Base-by-base conservation (phyloP, 92 coral and sea anemone genomes). In the Zoanthus sociatus region DNA sequence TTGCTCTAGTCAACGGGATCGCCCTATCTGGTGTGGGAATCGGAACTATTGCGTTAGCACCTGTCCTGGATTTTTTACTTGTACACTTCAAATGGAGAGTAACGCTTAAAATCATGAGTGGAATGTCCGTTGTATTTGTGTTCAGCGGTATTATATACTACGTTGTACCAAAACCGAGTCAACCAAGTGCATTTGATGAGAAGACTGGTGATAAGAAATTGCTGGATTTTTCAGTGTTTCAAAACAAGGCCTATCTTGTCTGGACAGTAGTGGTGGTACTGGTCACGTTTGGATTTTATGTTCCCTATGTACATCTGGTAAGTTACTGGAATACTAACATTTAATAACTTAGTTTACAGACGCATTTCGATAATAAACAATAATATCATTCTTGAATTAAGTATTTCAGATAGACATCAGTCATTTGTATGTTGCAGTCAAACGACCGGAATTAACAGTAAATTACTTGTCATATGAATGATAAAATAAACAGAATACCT, bases 1-100 rank as follows among this genome's bases (percentile, higher is more conserved):
- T 96, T 14, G 98, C 94, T 0, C 77, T 96, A 13, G 93, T 98
- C 51, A 94, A 95, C 87, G 99, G 99, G 6, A 86, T 96, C 31
- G 94, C 93, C 30, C 86, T 95, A 15, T 91, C 99, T 54, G 99
- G 99, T 53, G 94, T 93, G 18, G 99, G 99, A 63, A 90, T 93
- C 44, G 99, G 99, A 82, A 92, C 95, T 11, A 71, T 95, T 16
- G 88, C 95, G 42, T 88, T 94, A 87, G 88, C 96, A 31, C 98
- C 98, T 32, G 83, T 92, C 0, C 82, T 93, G 31, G 90, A 88
- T 51, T 73, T 88, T 37, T 83, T 96, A 76, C 88, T 96, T 73
- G 95, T 87, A 77, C 76, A 66, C 37, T 93, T 78, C 55, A 55
- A 88, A 61, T 96, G 99, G 99, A 87, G 96, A 18, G 87, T 73